Evolutionary conservation across 1,140 invertebrate genomes (phyloP).

Genomic region (Drosophila mauritiana): DNA sequence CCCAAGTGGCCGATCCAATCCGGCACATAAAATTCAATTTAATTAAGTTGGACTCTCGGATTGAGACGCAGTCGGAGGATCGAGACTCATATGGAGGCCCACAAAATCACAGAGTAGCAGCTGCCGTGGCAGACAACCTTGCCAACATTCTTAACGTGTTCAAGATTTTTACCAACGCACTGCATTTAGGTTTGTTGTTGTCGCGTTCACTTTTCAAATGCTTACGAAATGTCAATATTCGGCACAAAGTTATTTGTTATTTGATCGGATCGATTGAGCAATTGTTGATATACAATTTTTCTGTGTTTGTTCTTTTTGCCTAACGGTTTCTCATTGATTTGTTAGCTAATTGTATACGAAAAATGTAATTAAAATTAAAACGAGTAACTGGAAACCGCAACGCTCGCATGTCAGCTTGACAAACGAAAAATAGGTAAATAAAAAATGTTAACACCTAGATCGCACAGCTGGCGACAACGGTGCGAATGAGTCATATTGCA

Average conservation of each 20-base stretch:
- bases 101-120: slow-evolving; percentile 32
- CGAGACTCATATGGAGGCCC: slow-evolving; percentile 29
- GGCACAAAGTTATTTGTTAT: slow-evolving; percentile 77
- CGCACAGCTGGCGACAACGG: slow-evolving; percentile 59
- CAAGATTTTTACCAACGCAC: slow-evolving; percentile 76
- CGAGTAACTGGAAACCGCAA: slow-evolving; percentile 43
- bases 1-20: slow-evolving; percentile 52
- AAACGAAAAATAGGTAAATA: slow-evolving; percentile 41
- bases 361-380: slow-evolving; percentile 64
- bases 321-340: slow-evolving; percentile 56
- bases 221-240: slow-evolving; percentile 75
- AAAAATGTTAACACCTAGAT: slow-evolving; percentile 64
- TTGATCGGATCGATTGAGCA: slow-evolving; percentile 72
- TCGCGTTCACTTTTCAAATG: slow-evolving; percentile 78
- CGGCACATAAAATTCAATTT: slow-evolving; percentile 69
- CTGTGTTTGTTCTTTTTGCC: slow-evolving; percentile 25
- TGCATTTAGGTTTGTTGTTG: slow-evolving; percentile 37
- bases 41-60: slow-evolving; percentile 67
- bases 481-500: slow-evolving; percentile 50
- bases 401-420: slow-evolving; percentile 51
- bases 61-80: slow-evolving; percentile 50
- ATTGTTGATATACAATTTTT: slow-evolving; percentile 58
- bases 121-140: slow-evolving; percentile 69
- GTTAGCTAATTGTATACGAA: slow-evolving; percentile 60
- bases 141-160: slow-evolving; percentile 74